Conservation (phyloP, 2,888 invertebrate genomes). For the Tetranychus truncatus region DNA sequence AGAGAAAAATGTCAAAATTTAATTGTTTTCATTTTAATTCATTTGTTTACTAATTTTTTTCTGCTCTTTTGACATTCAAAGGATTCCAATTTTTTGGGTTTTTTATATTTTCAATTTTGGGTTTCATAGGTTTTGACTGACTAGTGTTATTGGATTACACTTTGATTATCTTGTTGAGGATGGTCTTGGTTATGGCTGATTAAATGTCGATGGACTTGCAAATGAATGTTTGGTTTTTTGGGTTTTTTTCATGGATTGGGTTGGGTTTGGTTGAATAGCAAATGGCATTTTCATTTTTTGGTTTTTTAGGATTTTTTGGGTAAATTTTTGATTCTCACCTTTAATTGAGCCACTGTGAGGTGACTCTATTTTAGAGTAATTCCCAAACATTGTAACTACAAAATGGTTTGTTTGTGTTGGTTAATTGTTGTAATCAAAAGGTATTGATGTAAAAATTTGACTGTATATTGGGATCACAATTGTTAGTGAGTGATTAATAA, state of each 20-base stretch:
- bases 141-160: too few relatives aligned
- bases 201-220: not conserved
- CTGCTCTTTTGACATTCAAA: not conserved
- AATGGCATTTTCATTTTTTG: not conserved
- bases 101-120: too few relatives aligned
- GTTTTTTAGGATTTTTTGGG: not conserved
- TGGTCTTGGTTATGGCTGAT: not conserved
- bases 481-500: too few relatives aligned
- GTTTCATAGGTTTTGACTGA: too few relatives aligned
- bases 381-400: not conserved
- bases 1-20: not conserved
- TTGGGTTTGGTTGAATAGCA: too few relatives aligned
- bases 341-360: slow-evolving; percentile 9
- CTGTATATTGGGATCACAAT: too few relatives aligned
- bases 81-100: too few relatives aligned
- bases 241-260: not conserved
- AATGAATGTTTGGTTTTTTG: not conserved
- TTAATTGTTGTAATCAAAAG: not conserved
- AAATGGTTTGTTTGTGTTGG: not conserved
- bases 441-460: too few relatives aligned
- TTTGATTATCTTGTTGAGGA: too few relatives aligned
- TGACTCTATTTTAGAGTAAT: slow-evolving; percentile 7
- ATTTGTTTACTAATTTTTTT: not conserved
- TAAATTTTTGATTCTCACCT: slow-evolving; percentile 5
- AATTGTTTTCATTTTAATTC: not conserved